These are phyloP conservation scores for Marmota monax DNA, from an alignment of 2,113 vertebrate species.

Conservation along the genomic window DNA sequence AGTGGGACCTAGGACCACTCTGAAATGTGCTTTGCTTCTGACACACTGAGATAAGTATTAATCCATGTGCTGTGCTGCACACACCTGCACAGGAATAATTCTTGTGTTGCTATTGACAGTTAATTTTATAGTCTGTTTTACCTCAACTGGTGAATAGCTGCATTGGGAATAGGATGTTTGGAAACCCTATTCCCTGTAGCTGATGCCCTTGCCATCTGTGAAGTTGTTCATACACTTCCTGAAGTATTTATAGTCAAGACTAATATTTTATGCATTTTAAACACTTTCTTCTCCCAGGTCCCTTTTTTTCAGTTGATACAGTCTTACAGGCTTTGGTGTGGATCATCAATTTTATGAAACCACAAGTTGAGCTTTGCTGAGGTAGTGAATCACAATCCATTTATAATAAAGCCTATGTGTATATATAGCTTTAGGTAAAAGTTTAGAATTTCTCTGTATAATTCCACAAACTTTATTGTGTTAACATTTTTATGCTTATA, in stretches of 20 bases:
- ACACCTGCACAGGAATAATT: conserved; percentile 34
- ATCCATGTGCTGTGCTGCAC: background rate
- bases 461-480: conserved; percentile 16
- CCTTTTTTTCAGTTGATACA: conserved; percentile 58
- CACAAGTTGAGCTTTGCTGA: conserved; percentile 27
- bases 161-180: conserved; percentile 65
- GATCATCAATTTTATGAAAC: conserved; percentile 75
- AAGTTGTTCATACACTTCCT: conserved; percentile 69
- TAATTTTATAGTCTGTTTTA: conserved; percentile 72
- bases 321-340: background rate
- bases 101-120: conserved; percentile 64
- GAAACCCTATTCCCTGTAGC: conserved; percentile 57
- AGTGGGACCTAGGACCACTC: background rate
- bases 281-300: conserved; percentile 62
- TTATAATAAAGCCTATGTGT: conserved; percentile 34
- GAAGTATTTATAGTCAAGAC: conserved; percentile 62
- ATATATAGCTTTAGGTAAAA: conserved; percentile 4
- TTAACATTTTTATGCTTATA: background rate
- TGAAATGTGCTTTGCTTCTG: background rate
- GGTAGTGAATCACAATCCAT: conserved; percentile 56
- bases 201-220: conserved; percentile 63
- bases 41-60: background rate
- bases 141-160: conserved; percentile 67
- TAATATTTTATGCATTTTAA: conserved; percentile 78
- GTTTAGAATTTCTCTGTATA: conserved; percentile 28